Conservation (phyloP, 2,113 vertebrate species). For the Prochilodus magdalenae region DNA sequence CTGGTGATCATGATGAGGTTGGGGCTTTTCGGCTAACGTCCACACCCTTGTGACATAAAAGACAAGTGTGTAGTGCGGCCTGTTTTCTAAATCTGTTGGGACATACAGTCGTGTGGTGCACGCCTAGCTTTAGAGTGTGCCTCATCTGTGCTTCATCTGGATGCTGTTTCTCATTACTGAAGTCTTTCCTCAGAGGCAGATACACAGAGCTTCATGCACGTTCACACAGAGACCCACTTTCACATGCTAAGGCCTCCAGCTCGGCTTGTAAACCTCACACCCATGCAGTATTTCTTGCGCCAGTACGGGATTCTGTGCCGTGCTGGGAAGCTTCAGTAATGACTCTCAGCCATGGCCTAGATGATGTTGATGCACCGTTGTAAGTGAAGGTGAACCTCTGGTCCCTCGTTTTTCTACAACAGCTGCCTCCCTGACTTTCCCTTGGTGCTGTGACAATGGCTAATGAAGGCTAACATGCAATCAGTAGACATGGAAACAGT, state of each 20-base stretch:
- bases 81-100: no score
- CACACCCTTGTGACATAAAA: no score
- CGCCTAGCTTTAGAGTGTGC: background rate
- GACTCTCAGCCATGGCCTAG: background rate
- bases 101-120: no score
- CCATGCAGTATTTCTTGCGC: background rate
- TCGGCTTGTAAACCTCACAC: background rate
- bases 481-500: background rate
- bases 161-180: background rate
- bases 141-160: background rate
- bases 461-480: background rate
- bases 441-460: background rate
- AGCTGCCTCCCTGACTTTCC: no score
- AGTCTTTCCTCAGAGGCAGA: slow-evolving; percentile 2
- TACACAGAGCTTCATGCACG: background rate
- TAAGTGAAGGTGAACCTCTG: background rate
- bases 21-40: no score
- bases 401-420: no score
- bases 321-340: background rate
- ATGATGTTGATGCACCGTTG: background rate
- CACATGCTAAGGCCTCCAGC: background rate
- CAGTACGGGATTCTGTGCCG: background rate
- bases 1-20: no score
- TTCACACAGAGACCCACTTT: background rate
- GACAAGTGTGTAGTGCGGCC: no score